Evolutionary conservation across 2,888 invertebrate species (phyloP).

Genomic region (Auanema sp.): DNA sequence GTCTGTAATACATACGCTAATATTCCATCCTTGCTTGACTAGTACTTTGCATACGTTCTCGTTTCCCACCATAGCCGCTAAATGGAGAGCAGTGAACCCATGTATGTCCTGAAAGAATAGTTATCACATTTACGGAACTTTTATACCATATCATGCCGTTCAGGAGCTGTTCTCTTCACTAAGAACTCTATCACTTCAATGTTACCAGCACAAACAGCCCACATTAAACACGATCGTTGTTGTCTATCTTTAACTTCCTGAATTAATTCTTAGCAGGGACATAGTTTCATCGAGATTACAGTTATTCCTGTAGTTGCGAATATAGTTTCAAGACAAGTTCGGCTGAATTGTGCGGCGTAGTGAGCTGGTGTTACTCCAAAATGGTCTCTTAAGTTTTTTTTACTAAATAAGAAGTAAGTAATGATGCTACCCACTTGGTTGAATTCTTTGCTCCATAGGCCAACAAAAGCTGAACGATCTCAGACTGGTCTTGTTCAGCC

Average conservation of each 20-base stretch:
- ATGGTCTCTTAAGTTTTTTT: conserved; percentile 24
- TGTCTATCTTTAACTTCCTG: conserved; percentile 58
- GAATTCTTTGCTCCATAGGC: conserved; percentile 40
- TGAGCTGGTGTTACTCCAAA: conserved; percentile 56
- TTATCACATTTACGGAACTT: not conserved
- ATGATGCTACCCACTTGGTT: conserved; percentile 16
- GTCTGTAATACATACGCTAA: conserved; percentile 25
- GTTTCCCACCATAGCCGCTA: conserved; percentile 56
- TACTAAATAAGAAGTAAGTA: not conserved
- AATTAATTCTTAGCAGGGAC: not conserved
- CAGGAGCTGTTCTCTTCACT: conserved; percentile 30
- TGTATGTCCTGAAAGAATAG: conserved; percentile 26
- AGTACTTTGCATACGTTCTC: conserved; percentile 52
- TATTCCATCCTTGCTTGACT: conserved; percentile 46
- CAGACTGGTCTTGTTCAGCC: conserved; percentile 40
- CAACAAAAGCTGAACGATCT: conserved; percentile 45
- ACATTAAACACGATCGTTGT: conserved; percentile 57
- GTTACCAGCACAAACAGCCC: conserved; percentile 59
- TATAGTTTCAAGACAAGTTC: conserved; percentile 27
- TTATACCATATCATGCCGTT: conserved; percentile 29
- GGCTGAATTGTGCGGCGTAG: conserved; percentile 58
- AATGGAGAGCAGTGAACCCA: conserved; percentile 54
- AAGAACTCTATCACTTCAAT: conserved; percentile 40
- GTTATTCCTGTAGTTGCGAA: conserved; percentile 21
- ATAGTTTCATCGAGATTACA: conserved; percentile 4